Evolutionary conservation across 2,888 invertebrate genomes (phyloP).

Genomic region (Epinotia bilunana): DNA sequence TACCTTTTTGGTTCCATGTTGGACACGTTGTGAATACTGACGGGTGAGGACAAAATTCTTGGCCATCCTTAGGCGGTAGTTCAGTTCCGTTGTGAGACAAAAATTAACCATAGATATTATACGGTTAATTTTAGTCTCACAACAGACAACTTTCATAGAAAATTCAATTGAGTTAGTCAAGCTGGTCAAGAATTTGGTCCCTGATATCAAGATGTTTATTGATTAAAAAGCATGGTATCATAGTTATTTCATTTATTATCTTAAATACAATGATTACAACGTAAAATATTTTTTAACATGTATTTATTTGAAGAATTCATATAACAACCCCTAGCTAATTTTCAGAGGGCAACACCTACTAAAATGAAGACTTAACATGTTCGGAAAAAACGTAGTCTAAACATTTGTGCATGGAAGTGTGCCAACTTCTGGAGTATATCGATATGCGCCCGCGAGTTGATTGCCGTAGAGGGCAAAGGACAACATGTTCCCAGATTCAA

Average conservation of each 20-base stretch:
- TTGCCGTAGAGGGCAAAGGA: neutral
- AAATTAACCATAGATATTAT: too few relatives aligned
- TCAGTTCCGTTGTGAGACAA: too few relatives aligned
- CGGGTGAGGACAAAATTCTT: too few relatives aligned
- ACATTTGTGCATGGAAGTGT: conserved; percentile 38
- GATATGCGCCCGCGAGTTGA: neutral
- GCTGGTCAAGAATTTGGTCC: too few relatives aligned
- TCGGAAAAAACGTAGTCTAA: neutral
- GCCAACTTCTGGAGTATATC: neutral
- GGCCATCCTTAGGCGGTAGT: too few relatives aligned
- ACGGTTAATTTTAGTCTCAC: too few relatives aligned
- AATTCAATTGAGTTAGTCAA: too few relatives aligned
- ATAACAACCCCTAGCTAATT: conserved; percentile 31
- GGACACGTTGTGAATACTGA: too few relatives aligned
- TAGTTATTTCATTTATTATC: conserved; percentile 77
- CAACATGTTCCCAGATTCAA: neutral
- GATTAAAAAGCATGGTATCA: conserved; percentile 51
- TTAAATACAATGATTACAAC: conserved; percentile 83
- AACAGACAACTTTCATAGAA: too few relatives aligned
- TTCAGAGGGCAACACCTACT: neutral
- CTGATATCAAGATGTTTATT: neutral
- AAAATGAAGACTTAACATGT: neutral
- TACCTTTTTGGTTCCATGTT: too few relatives aligned
- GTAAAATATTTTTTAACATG: conserved; percentile 79
- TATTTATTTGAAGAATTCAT: conserved; percentile 55